phyloP scores from a whole-genome alignment of 1,140 invertebrate genomes.

The Drosophila jambulina region DNA sequence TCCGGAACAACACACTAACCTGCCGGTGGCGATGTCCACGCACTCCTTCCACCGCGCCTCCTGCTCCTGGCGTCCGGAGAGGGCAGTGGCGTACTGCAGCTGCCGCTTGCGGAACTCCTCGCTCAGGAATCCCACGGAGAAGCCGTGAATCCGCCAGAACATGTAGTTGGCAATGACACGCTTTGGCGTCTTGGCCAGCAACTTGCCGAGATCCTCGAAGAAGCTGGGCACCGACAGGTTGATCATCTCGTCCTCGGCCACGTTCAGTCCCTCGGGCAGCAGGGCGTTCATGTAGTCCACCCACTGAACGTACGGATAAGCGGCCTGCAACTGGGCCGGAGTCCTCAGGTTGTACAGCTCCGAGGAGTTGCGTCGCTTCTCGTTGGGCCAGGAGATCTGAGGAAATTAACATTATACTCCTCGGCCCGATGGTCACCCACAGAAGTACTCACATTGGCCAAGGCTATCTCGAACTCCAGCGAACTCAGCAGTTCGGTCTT shows the following conservation, averaged over 20 bases:
- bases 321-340: constrained; percentile 89
- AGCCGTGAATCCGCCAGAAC: constrained; percentile 91
- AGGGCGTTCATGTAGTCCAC: constrained; percentile 92
- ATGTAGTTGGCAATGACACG: constrained; percentile 90
- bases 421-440: too few species aligned
- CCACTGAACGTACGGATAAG: constrained; percentile 87
- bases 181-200: constrained; percentile 86
- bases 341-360: constrained; percentile 96
- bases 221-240: constrained; percentile 93
- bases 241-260: constrained; percentile 90
- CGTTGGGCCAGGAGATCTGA: constrained; percentile 94
- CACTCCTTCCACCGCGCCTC: constrained; percentile 95
- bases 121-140: constrained; percentile 91
- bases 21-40: constrained; percentile 89
- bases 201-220: constrained; percentile 88
- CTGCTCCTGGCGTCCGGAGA: constrained; percentile 91
- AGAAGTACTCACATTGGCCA: constrained; percentile 92
- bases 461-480: constrained; percentile 95
- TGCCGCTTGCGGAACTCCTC: constrained; percentile 90
- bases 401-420: background rate
- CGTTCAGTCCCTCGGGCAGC: constrained; percentile 87
- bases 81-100: constrained; percentile 90
- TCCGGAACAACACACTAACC: constrained; percentile 85
- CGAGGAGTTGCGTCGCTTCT: constrained; percentile 96
- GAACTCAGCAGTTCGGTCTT: constrained; percentile 92